Evolutionary conservation across 1,140 invertebrate genomes (phyloP), one percentile per base, ranked within the genome.

Genomic region (Hesperophylax magnus): DNA sequence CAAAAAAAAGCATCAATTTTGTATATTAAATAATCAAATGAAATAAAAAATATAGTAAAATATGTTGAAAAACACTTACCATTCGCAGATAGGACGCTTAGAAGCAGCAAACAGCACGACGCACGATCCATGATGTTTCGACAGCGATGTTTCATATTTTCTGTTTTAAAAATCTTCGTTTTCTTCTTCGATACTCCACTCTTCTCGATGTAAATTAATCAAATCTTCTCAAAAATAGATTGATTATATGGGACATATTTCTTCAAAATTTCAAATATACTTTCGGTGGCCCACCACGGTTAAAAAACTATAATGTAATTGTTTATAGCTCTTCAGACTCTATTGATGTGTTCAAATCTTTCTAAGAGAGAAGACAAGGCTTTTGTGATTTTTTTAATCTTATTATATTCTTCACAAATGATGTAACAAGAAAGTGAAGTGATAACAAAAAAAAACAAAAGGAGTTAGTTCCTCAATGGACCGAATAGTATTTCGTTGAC

Each of bases 81-180:
- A 60, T 81, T 83, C 60, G 52, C 53, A 47, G 15, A 83, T 24
- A 78, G 22, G 20, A 81, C 31, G n/a, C 54, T 60, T 7, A 83
- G 58, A 17, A 83, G 27, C 31, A 83, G 77, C 18, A 81, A 53
- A 77, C 69, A 79, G 47, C 76, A 75, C 24, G 39, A 34, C n/a
- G 27, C 27, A 77, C 14, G 54, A 27, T 79, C 82, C 82, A 83
- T 83, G 53, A 18, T 71, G 67, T 60, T 54, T 58, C 58, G 52
- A 18, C 63, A 71, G 53, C 39, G 52, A 47, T 72, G 58, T 31
- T 52, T 72, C 80, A 81, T 77, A 27, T 54, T 24, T 65, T 65
- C 7, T 53, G 15, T 6, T 34, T 60, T 2, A 3, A 76, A 60
- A 31, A 20, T 76, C 14, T 52, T 20, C 52, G 18, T 52, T 20